Evolutionary conservation across 2,797 vertebrate species (phyloP), one percentile per base, ranked within the genome.

Genomic region (Macropodus opercularis): DNA sequence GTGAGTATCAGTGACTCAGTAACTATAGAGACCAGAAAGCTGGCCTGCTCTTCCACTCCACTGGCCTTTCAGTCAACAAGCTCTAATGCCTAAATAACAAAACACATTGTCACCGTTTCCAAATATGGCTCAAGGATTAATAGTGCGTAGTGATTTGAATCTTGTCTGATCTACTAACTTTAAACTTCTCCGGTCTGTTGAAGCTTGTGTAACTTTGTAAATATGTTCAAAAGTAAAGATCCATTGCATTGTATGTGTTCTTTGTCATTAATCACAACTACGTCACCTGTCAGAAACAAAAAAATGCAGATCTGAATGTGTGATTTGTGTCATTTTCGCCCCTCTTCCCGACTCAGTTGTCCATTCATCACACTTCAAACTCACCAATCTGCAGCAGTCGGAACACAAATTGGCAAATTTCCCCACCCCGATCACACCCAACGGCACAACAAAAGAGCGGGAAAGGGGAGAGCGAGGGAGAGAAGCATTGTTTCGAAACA

Each of bases 401-500:
- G 22, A 52, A 48, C 21, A 32, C 67, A 72, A 74, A 75, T 44
- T 71, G 66, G 64, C 54, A 66, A 31, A 67, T 80, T 62, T 74
- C 50, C 73, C 57, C 39, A 15, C 29, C 63, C 52, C 62, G 68
- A 80, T 74, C 71, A 34, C 72, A 56, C 57, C 51, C 58, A 56
- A 38, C 18, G 4, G 35, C 53, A 48, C 34, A 66, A 85, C 32
- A 68, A 68, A 75, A 59, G 63, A 51, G 18, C 3, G 40, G 69
- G 58, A 65, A 52, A 64, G 36, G 40, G 21, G 31, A 64, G 60
- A 64, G 69, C 17, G 8, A 42, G 26, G 49, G 44, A 59, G 38
- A 36, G 51, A 67, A 53, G 44, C 53, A 32, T 78, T 82, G 71
- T 84, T 75, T 70, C 40, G 66, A 77, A 77, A 74, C 6, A 15